A percentile compares a stretch with the other conserved stretches of the same genome.
Evolutionary conservation across 2,797 vertebrate species (phyloP).

Genomic region (Onychomys arenicola): DNA sequence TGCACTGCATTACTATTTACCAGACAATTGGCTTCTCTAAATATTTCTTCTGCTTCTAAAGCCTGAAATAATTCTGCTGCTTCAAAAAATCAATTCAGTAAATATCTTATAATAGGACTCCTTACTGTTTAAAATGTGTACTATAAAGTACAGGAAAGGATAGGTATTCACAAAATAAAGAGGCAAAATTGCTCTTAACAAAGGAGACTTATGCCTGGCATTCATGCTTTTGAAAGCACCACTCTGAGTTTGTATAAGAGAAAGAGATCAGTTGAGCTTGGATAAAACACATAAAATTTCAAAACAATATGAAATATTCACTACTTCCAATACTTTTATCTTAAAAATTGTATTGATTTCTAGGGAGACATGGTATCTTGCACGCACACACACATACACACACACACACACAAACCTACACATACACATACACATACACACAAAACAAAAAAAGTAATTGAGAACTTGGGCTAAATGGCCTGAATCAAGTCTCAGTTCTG

Average conservation of each 20-base stretch:
- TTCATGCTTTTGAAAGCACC: slow-evolving; percentile 57
- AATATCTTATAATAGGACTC: slow-evolving; percentile 64
- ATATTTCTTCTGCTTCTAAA: slow-evolving; percentile 69
- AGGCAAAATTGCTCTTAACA: slow-evolving; percentile 43
- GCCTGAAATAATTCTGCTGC: slow-evolving; percentile 52
- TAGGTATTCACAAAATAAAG: slow-evolving; percentile 70
- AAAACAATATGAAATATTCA: slow-evolving; percentile 50
- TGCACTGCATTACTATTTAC: slow-evolving; percentile 8
- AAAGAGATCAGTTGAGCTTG: slow-evolving; percentile 26
- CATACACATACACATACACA: not conserved
- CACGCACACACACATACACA: not conserved
- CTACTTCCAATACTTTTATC: slow-evolving; percentile 43
- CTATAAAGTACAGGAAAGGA: slow-evolving; percentile 27
- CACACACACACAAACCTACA: not conserved
- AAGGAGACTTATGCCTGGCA: not conserved
- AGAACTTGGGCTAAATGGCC: not conserved
- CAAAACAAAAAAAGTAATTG: not conserved
- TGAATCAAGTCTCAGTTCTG: not conserved
- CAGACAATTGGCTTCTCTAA: slow-evolving; percentile 61
- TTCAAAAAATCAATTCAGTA: slow-evolving; percentile 72
- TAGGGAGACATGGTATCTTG: not conserved
- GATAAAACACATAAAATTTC: slow-evolving; percentile 62
- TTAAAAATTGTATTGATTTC: slow-evolving; percentile 3
- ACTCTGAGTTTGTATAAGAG: slow-evolving; percentile 34
- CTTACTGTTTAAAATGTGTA: slow-evolving; percentile 66